Percentiles rank a stretch among this genome's conserved stretches.
Conservation (phyloP, 64 coral and sea anemone species). For the Montipora cactus region DNA sequence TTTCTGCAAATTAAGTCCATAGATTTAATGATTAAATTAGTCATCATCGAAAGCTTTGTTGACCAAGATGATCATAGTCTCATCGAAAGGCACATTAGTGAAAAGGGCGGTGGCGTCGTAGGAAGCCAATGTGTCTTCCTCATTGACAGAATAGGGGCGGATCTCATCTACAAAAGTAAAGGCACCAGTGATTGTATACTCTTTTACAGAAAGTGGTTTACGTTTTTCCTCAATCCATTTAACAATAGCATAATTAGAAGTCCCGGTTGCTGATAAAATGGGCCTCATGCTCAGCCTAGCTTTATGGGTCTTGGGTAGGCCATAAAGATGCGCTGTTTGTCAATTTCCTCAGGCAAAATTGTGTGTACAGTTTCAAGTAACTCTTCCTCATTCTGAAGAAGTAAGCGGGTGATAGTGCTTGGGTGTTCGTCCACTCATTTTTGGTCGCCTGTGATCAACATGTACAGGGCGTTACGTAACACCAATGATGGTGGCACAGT, state of each 20-base stretch:
- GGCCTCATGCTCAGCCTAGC: neutral
- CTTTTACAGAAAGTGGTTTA: constrained; percentile 10
- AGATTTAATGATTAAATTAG: neutral
- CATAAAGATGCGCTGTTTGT: neutral
- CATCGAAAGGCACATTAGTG: neutral
- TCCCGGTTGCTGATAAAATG: too few species aligned
- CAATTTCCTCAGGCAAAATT: constrained; percentile 12
- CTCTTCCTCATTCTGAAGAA: neutral
- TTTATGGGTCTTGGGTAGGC: constrained; percentile 43
- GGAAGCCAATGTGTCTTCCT: constrained; percentile 19
- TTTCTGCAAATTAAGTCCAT: constrained; percentile 63
- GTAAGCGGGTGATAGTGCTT: too few species aligned
- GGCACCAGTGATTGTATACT: constrained; percentile 15
- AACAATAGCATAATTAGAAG: neutral
- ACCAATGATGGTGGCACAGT: too few species aligned
- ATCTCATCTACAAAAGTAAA: constrained; percentile 46
- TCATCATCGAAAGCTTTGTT: constrained; percentile 35
- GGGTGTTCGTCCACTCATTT: constrained; percentile 21
- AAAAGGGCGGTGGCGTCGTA: too few species aligned
- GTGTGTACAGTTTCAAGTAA: neutral
- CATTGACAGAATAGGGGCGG: neutral
- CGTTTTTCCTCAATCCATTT: constrained; percentile 12
- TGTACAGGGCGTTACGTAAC: neutral
- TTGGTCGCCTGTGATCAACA: constrained; percentile 30
- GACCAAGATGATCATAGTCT: constrained; percentile 17